Percentiles rank a stretch among this genome's conserved stretches.
These are phyloP conservation scores for Drosophila eugracilis DNA, from an alignment of 1,140 invertebrate species.

Conservation along the genomic window DNA sequence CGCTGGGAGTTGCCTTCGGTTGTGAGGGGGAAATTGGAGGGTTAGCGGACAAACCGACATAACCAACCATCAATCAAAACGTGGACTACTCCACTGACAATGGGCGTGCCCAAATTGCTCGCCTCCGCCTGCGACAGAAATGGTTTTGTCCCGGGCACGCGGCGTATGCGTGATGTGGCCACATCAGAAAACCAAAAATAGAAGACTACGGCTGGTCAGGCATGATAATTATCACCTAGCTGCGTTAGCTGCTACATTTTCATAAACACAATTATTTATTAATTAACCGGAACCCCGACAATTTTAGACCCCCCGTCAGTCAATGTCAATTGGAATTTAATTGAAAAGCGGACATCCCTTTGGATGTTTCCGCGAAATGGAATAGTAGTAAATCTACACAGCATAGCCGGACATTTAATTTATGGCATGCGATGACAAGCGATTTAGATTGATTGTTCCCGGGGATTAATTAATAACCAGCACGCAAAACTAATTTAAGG, in stretches of 20 bases:
- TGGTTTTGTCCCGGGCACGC: constrained; percentile 49
- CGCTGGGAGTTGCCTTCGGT: constrained; percentile 35
- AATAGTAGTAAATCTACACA: constrained; percentile 3
- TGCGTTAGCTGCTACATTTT: constrained; percentile 60
- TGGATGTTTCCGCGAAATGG: constrained; percentile 35
- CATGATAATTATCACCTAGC: constrained; percentile 57
- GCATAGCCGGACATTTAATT: constrained; percentile 48
- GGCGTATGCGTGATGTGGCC: constrained; percentile 66
- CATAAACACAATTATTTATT: constrained; percentile 78
- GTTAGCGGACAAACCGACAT: constrained; percentile 31
- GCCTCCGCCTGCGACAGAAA: constrained; percentile 46
- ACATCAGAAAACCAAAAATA: constrained; percentile 24
- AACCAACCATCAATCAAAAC: constrained; percentile 74
- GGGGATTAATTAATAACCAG: constrained; percentile 75
- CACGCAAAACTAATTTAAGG: constrained; percentile 67
- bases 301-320: constrained; percentile 21
- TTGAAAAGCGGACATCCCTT: constrained; percentile 51
- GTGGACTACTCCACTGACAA: constrained; percentile 36
- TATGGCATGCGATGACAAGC: constrained; percentile 66
- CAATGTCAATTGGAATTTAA: constrained; percentile 50
- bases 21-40: not conserved
- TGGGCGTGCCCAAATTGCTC: constrained; percentile 41
- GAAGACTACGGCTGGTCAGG: constrained; percentile 1
- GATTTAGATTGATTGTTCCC: constrained; percentile 75
- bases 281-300: constrained; percentile 58